phyloP scores from a whole-genome alignment of 2,797 vertebrate species.

The Thunnus albacares region DNA sequence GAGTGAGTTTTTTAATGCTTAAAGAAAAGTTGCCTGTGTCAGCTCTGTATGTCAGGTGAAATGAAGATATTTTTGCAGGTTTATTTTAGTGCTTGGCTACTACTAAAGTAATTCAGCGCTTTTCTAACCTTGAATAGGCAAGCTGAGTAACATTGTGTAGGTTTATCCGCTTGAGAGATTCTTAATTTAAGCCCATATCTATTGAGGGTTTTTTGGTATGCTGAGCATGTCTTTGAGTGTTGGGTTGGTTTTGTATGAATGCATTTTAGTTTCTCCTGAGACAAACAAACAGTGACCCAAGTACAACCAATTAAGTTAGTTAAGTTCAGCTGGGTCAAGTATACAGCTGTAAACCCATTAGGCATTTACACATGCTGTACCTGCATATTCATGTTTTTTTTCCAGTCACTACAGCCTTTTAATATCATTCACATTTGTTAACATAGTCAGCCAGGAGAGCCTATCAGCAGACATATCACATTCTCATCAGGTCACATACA shows the following conservation, averaged over 20 bases:
- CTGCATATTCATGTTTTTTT: slow-evolving; percentile 11
- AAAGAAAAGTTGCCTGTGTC: slow-evolving; percentile 65
- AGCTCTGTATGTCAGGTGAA: slow-evolving; percentile 31
- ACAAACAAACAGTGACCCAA: slow-evolving; percentile 27
- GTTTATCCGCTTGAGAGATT: slow-evolving; percentile 10
- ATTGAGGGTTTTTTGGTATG: background rate
- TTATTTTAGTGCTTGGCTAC: slow-evolving; percentile 34
- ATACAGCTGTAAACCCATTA: slow-evolving; percentile 45
- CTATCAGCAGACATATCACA: slow-evolving; percentile 3
- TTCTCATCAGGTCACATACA: slow-evolving; percentile 2
- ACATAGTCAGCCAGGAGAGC: background rate
- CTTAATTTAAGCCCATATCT: slow-evolving; percentile 1
- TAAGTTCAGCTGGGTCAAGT: slow-evolving; percentile 39
- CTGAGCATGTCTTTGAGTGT: background rate
- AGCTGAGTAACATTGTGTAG: slow-evolving; percentile 30
- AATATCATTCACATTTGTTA: background rate
- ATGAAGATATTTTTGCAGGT: slow-evolving; percentile 50
- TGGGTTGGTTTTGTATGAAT: background rate
- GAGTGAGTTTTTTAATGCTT: slow-evolving; percentile 54
- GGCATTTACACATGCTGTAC: background rate
- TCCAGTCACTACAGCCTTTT: background rate
- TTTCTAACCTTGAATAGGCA: slow-evolving; percentile 41
- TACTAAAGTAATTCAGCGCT: slow-evolving; percentile 33
- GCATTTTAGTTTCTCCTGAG: background rate
- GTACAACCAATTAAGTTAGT: slow-evolving; percentile 26